phyloP scores from a whole-genome alignment of 2,797 vertebrate genomes.

The Chelonia mydas region DNA sequence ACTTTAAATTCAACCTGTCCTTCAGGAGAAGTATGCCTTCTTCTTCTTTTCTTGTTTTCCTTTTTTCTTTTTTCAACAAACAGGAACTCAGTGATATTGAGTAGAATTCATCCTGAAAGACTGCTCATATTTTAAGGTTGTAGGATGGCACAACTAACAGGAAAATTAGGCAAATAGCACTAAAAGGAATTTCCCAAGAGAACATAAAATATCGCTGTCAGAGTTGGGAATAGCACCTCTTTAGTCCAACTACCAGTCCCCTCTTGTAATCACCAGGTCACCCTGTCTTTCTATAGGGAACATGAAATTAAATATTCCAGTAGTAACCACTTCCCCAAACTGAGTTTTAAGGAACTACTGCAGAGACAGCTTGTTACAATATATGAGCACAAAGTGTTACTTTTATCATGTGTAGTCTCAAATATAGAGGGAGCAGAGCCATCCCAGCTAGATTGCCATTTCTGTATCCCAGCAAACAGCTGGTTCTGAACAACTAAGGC shows the following conservation, averaged over 20 bases:
- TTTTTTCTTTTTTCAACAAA: too few species aligned
- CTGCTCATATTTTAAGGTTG: neutral
- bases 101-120: rapidly evolving
- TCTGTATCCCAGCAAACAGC: neutral
- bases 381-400: neutral
- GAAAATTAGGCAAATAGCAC: neutral
- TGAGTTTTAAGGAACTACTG: neutral
- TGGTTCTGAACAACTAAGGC: neutral
- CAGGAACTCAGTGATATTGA: neutral
- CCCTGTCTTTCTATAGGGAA: rapidly evolving
- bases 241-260: neutral
- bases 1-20: too few species aligned
- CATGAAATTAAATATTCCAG: neutral
- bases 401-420: neutral
- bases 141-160: neutral
- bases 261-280: neutral
- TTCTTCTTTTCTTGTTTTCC: neutral
- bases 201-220: neutral
- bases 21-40: neutral
- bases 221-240: rapidly evolving
- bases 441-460: neutral
- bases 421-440: rapidly evolving
- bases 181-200: neutral
- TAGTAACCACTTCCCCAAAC: neutral
- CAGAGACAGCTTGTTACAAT: neutral